Evolutionary conservation across 2,797 vertebrate genomes (phyloP).

Genomic region (Sebastes steindachneri): DNA sequence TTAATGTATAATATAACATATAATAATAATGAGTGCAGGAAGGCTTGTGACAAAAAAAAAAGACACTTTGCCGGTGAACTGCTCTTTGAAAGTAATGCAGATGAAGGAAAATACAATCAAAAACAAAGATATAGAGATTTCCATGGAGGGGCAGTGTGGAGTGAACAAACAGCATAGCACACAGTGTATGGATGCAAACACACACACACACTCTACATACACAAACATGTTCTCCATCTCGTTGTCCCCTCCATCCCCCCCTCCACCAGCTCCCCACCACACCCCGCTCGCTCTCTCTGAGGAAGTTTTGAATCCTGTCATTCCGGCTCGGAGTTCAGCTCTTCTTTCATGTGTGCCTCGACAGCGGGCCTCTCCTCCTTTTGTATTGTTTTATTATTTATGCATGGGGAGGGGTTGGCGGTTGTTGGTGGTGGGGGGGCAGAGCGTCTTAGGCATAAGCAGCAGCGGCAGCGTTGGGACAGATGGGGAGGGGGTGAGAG

Average conservation of each 20-base stretch:
- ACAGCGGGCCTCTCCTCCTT: conserved; percentile 78
- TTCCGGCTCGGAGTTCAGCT: conserved; percentile 66
- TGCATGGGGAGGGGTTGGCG: conserved; percentile 74
- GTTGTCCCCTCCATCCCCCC: background rate
- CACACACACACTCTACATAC: conserved; percentile 37
- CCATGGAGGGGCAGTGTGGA: background rate
- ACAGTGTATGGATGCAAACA: background rate
- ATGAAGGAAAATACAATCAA: background rate
- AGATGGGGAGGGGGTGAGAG: conserved; percentile 53
- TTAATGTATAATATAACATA: too few species aligned
- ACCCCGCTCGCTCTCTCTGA: conserved; percentile 46
- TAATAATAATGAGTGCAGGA: background rate
- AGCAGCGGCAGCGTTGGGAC: conserved; percentile 74
- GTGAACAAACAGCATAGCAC: conserved; percentile 1
- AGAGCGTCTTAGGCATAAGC: conserved; percentile 70
- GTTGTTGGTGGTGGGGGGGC: conserved; percentile 24
- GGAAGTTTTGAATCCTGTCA: conserved; percentile 78
- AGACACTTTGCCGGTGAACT: background rate
- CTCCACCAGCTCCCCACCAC: conserved; percentile 22
- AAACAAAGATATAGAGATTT: background rate
- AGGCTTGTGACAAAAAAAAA: background rate
- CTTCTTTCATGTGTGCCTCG: conserved; percentile 82
- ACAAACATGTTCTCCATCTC: conserved; percentile 51
- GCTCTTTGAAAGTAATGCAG: background rate
- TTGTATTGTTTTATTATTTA: conserved; percentile 88